Percentiles rank a stretch among this genome's conserved stretches.
These are phyloP conservation scores for Arge pagana DNA, from an alignment of 2,888 invertebrate species.

Conservation along the genomic window DNA sequence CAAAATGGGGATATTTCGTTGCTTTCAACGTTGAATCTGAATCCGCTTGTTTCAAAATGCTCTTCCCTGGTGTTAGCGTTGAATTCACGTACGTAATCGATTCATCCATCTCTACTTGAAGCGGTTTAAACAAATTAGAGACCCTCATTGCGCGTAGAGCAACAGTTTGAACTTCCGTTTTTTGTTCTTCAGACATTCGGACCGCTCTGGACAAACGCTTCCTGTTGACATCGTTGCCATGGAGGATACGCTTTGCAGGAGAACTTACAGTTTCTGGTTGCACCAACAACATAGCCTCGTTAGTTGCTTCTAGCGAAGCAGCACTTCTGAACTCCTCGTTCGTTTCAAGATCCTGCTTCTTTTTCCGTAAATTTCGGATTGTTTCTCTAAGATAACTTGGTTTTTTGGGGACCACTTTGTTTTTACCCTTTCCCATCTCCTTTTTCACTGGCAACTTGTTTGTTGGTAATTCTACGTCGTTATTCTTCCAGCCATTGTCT, in stretches of 20 bases:
- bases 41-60: slow-evolving; percentile 46
- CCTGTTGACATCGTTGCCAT: slow-evolving; percentile 20
- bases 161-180: slow-evolving; percentile 30
- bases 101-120: slow-evolving; percentile 41
- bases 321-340: background rate
- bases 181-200: slow-evolving; percentile 32
- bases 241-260: background rate
- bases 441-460: slow-evolving; percentile 28
- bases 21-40: no score
- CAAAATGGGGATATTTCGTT: no score
- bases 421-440: slow-evolving; percentile 10
- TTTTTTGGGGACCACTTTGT: background rate
- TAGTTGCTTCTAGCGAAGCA: no score
- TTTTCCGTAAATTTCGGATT: slow-evolving; percentile 17
- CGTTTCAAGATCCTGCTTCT: background rate
- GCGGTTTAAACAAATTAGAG: slow-evolving; percentile 44
- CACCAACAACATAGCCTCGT: background rate
- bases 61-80: slow-evolving; percentile 46
- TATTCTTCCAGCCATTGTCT: slow-evolving; percentile 59
- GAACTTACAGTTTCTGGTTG: background rate
- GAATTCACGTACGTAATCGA: slow-evolving; percentile 48
- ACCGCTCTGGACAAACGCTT: slow-evolving; percentile 27
- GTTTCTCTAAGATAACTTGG: slow-evolving; percentile 21
- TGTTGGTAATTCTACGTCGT: slow-evolving; percentile 42
- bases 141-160: slow-evolving; percentile 44